These are phyloP conservation scores for Passerina amoena DNA, from an alignment of 2,113 vertebrate genomes.

Conservation along the genomic window DNA sequence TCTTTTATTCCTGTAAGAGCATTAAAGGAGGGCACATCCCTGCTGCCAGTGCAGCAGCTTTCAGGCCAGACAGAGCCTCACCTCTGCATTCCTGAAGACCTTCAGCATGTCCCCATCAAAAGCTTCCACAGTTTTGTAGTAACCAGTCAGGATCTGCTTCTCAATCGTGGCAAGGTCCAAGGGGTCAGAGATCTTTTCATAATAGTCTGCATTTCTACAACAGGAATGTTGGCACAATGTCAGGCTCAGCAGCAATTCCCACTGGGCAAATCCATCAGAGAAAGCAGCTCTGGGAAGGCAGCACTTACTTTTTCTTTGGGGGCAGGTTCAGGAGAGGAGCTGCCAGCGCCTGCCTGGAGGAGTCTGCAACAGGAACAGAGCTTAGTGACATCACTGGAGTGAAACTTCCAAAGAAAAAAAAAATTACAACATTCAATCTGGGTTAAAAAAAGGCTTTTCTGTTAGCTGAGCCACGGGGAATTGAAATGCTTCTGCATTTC, in stretches of 20 bases:
- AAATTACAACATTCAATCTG: neutral
- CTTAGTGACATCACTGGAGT: neutral
- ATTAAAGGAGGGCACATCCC: neutral
- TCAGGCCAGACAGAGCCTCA: slow-evolving; percentile 60
- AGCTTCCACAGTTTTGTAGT: slow-evolving; percentile 96
- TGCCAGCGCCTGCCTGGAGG: slow-evolving; percentile 87
- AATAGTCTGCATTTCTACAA: slow-evolving; percentile 93
- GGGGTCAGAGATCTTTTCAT: slow-evolving; percentile 96
- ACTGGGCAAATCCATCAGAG: neutral
- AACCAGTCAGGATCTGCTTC: slow-evolving; percentile 94
- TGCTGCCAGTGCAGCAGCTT: neutral
- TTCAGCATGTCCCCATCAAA: slow-evolving; percentile 98
- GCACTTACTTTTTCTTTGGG: slow-evolving; percentile 92
- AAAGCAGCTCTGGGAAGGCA: neutral
- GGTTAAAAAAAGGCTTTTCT: neutral
- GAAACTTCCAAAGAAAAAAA: neutral
- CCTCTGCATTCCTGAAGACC: slow-evolving; percentile 97
- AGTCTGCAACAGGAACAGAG: slow-evolving; percentile 78
- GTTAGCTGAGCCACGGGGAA: neutral
- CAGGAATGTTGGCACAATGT: rapidly evolving
- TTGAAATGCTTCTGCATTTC: neutral
- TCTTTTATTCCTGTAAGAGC: neutral
- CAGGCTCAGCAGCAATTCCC: neutral
- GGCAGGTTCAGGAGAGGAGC: slow-evolving; percentile 93
- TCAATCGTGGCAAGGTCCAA: slow-evolving; percentile 93